Evolutionary conservation across 2,113 vertebrate genomes (phyloP), one percentile per base, ranked within the genome.

Genomic region (Gasterosteus aculeatus): DNA sequence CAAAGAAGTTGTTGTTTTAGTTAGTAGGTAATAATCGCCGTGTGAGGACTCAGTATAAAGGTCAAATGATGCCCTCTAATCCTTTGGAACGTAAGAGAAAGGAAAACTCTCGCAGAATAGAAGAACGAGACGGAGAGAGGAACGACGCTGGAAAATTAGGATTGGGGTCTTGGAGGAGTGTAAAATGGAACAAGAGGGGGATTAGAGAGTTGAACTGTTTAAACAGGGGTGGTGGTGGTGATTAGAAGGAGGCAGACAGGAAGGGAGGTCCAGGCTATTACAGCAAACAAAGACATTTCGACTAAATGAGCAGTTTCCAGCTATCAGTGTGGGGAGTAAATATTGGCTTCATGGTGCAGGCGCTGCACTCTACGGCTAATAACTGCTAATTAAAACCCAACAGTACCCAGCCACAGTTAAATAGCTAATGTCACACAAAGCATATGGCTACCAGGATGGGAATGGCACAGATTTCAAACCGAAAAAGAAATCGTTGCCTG

Each of bases 241-340:
- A 79, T 84, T 79, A 72, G 47, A 62, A 26, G 49, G 63, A 69
- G 61, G 69, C 57, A 42, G 61, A 35, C 46, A 62, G 80, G 77
- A 78, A 57, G 69, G 56, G 63, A 63, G 72, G 75, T 12, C 12
- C 41, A 7, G 42, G 26, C 60, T 54, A 75, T 75, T 75, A 80
- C 29, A 65, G 46, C 42, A 74, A 81, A 82, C 70, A 83, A 68
- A 81, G 54, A 67, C 14, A 72, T 67, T 41, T 80, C 62, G 31
- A 66, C 76, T 69, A 66, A 85, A 72, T 78, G 33, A 80, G 70
- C 62, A 1, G 11, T 83, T 75, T 66, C 60, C 75, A 80, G 58
- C 72, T 80, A 65, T 75, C 57, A 64, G 71, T n/a, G 46, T 29
- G 65, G 29, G 59, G 58, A 73, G 75, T 83, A 85, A 85, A 85